Conservation (phyloP, 2,888 invertebrate species). For the Apantesis nais region DNA sequence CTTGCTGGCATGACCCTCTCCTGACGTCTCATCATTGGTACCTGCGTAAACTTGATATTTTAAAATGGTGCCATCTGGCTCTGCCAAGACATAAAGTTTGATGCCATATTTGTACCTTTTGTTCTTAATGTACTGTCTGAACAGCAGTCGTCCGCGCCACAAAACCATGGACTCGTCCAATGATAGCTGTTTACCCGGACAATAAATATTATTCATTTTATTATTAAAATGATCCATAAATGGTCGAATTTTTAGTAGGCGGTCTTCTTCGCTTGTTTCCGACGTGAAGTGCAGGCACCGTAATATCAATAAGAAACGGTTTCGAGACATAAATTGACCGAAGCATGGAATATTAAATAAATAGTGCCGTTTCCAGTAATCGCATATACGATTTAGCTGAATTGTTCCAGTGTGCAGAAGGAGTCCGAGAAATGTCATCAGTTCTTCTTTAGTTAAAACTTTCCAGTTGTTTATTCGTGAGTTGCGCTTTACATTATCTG, state of each 20-base stretch:
- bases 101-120: slow-evolving; percentile 38
- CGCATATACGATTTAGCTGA: slow-evolving; percentile 31
- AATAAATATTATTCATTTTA: slow-evolving; percentile 51
- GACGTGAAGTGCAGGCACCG: slow-evolving; percentile 56
- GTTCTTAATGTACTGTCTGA: slow-evolving; percentile 56
- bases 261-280: slow-evolving; percentile 44
- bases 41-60: slow-evolving; percentile 46
- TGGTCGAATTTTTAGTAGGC: slow-evolving; percentile 50
- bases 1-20: slow-evolving; percentile 42
- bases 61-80: slow-evolving; percentile 43
- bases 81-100: slow-evolving; percentile 50
- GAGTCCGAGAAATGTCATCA: no score
- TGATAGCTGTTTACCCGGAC: slow-evolving; percentile 51
- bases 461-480: no score
- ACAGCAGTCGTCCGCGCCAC: slow-evolving; percentile 54
- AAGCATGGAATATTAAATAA: slow-evolving; percentile 52
- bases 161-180: slow-evolving; percentile 58
- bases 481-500: no score
- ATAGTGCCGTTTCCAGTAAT: slow-evolving; percentile 61
- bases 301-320: slow-evolving; percentile 33
- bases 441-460: no score
- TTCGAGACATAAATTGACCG: slow-evolving; percentile 50
- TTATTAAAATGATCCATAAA: slow-evolving; percentile 61
- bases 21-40: slow-evolving; percentile 39
- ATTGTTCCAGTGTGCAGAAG: no score